These are phyloP conservation scores for Eubucco bourcierii DNA, from an alignment of 2,113 vertebrate species.

Conservation along the genomic window DNA sequence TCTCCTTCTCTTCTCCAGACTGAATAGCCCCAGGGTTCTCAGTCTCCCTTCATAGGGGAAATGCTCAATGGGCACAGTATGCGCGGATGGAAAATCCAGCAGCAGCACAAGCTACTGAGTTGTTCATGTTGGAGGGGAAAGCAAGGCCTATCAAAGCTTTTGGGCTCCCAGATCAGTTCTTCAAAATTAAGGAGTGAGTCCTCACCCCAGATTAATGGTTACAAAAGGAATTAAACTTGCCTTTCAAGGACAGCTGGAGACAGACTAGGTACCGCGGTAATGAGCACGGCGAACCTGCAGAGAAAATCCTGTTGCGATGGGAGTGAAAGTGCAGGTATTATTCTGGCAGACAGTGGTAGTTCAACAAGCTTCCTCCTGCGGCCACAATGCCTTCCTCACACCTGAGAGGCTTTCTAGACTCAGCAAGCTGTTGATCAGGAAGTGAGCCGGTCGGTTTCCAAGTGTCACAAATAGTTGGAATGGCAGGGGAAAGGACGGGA, in stretches of 20 bases:
- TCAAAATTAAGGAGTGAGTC: background rate
- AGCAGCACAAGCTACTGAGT: background rate
- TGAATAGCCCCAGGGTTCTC: too few species aligned
- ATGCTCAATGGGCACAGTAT: background rate
- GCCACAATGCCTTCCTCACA: accelerated
- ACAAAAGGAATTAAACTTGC: background rate
- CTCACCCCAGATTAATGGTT: background rate
- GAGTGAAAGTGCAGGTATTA: background rate
- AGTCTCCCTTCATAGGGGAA: too few species aligned
- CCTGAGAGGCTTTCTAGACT: background rate
- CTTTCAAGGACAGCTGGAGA: background rate
- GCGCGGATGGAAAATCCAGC: background rate
- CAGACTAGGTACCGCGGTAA: background rate
- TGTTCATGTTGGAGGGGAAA: background rate
- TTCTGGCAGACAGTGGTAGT: accelerated
- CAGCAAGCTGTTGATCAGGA: background rate
- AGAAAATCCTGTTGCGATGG: background rate
- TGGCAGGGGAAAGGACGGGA: background rate
- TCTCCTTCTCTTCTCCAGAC: too few species aligned
- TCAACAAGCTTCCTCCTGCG: background rate
- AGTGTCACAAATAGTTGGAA: background rate
- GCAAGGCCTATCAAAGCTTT: background rate
- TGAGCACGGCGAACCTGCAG: background rate
- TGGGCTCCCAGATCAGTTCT: background rate
- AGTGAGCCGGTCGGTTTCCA: background rate